Percentiles rank a stretch among this genome's conserved stretches.
phyloP scores from a whole-genome alignment of 2,797 vertebrate species.

The Sebastes matsubarae region DNA sequence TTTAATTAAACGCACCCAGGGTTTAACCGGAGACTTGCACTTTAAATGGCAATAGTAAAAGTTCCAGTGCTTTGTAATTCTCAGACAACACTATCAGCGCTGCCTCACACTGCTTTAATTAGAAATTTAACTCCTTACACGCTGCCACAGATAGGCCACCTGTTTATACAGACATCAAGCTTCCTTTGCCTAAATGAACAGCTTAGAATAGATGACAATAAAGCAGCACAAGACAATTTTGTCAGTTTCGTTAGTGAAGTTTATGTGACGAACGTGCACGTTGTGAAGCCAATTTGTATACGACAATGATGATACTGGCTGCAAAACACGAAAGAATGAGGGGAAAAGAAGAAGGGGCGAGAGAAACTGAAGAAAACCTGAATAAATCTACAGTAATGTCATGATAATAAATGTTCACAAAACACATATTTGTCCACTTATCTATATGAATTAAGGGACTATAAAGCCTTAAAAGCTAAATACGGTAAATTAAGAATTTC shows the following conservation, averaged over 20 bases:
- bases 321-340: not conserved
- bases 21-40: constrained; percentile 45
- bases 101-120: constrained; percentile 50
- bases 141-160: not conserved
- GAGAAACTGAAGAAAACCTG: not conserved
- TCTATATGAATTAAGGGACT: not conserved
- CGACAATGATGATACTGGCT: not conserved
- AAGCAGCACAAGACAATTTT: not conserved
- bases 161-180: constrained; percentile 22
- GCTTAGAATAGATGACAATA: not conserved
- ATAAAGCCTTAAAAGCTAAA: not conserved
- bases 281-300: not conserved
- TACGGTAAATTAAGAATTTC: not conserved
- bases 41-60: constrained; percentile 56
- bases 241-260: not conserved
- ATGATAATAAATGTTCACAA: not conserved
- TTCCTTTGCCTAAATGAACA: not conserved
- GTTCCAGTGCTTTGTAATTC: constrained; percentile 48
- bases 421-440: not conserved
- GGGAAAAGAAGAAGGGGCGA: not conserved
- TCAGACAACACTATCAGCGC: constrained; percentile 48
- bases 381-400: not conserved
- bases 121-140: constrained; percentile 43
- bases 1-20: constrained; percentile 60
- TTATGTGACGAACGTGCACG: not conserved